phyloP scores from a whole-genome alignment of 1,140 invertebrate species.

The Cardiocondyla obscurior region DNA sequence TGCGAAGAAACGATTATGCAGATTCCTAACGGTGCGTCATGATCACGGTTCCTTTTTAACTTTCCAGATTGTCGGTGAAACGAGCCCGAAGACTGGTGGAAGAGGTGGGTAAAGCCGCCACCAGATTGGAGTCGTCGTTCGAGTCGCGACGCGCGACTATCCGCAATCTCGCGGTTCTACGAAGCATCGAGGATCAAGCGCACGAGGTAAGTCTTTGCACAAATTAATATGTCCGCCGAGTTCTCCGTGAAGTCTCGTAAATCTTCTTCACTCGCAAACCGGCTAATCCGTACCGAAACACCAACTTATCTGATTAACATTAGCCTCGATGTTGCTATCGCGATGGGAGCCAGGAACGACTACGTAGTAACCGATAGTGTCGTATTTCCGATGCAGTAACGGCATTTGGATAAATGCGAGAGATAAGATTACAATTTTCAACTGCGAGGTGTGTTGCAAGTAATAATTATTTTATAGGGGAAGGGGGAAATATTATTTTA shows the following conservation, averaged over 20 bases:
- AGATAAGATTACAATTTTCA: not conserved
- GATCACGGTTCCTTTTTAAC: conserved; percentile 61
- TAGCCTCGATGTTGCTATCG: not conserved
- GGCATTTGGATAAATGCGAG: not conserved
- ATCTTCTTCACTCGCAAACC: not conserved
- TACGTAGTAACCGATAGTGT: not conserved
- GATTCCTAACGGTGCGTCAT: conserved; percentile 62
- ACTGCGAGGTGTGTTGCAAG: not conserved
- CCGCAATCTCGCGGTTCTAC: conserved; percentile 81
- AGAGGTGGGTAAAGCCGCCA: conserved; percentile 82
- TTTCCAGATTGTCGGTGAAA: conserved; percentile 77
- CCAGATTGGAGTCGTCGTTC: conserved; percentile 81
- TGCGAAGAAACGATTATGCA: conserved; percentile 22
- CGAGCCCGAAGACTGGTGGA: conserved; percentile 79
- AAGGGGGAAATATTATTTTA: not conserved
- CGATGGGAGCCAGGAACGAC: conserved; percentile 1
- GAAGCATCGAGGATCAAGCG: conserved; percentile 83
- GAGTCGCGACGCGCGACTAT: conserved; percentile 82
- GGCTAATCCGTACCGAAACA: conserved; percentile 1
- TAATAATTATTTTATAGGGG: not conserved
- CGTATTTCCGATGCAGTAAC: not conserved
- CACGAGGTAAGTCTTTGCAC: conserved; percentile 78
- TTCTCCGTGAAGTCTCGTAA: not conserved
- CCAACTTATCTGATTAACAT: not conserved
- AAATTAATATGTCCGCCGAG: conserved; percentile 3